Evolutionary conservation across 2,113 vertebrate genomes (phyloP).

Genomic region (Micromys minutus): DNA sequence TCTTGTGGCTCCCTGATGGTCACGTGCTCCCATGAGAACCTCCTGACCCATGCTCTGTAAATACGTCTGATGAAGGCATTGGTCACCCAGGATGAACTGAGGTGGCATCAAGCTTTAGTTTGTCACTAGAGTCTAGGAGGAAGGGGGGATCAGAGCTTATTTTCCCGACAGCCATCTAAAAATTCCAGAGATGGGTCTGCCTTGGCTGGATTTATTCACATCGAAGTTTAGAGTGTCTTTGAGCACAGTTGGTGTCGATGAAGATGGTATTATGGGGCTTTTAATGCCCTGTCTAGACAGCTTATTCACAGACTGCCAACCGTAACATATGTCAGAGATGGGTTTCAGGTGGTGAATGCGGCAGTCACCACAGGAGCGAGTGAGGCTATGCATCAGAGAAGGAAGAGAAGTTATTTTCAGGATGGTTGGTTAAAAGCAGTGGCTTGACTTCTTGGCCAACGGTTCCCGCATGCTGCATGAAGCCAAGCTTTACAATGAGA

Average conservation of each 20-base stretch:
- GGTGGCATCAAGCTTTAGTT: neutral
- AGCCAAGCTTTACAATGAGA: neutral
- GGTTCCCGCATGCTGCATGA: neutral
- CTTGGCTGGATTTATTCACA: conserved; percentile 13
- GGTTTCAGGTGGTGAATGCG: neutral
- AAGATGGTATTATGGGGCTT: conserved; percentile 3
- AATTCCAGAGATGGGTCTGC: neutral
- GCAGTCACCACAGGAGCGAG: neutral
- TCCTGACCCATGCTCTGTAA: no score
- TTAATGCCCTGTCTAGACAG: conserved; percentile 34
- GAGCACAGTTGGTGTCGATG: neutral
- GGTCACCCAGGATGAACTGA: neutral
- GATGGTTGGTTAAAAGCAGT: neutral
- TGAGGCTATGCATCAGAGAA: neutral
- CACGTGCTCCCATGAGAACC: neutral
- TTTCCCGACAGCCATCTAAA: neutral
- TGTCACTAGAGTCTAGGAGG: neutral
- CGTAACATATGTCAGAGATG: neutral
- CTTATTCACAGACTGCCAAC: neutral
- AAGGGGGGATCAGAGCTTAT: no score
- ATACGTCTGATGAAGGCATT: no score
- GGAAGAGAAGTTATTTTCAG: neutral
- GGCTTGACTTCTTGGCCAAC: neutral
- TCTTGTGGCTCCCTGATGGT: neutral
- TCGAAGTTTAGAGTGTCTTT: neutral